These are phyloP conservation scores for Chromis chromis DNA, from an alignment of 2,797 vertebrate species.

Conservation along the genomic window DNA sequence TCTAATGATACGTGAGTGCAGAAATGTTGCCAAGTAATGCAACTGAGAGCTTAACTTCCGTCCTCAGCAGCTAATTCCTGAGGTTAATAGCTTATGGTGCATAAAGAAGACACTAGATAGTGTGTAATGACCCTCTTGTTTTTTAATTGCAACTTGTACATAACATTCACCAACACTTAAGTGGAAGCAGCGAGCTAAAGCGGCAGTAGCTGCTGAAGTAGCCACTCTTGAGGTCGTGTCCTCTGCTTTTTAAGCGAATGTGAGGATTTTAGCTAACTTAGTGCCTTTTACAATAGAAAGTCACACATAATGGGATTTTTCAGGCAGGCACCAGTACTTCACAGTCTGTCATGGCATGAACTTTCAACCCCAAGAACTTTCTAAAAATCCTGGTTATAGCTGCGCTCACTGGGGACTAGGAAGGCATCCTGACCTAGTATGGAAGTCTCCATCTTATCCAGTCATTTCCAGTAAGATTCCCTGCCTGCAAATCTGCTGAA, in stretches of 20 bases:
- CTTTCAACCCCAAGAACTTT: slow-evolving; percentile 33
- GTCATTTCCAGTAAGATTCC: slow-evolving; percentile 58
- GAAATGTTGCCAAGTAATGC: not conserved
- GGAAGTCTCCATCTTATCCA: slow-evolving; percentile 40
- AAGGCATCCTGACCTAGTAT: slow-evolving; percentile 46
- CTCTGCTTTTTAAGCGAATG: slow-evolving; percentile 12
- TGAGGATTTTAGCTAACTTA: not conserved
- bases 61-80: not conserved
- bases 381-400: slow-evolving; percentile 9
- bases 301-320: slow-evolving; percentile 21
- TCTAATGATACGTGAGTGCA: slow-evolving; percentile 11
- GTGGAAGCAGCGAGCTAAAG: not conserved
- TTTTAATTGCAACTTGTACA: not conserved
- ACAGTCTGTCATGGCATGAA: slow-evolving; percentile 39
- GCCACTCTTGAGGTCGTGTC: not conserved
- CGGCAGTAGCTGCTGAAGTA: slow-evolving; percentile 3
- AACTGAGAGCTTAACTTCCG: not conserved
- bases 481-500: slow-evolving; percentile 37
- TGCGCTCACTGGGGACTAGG: slow-evolving; percentile 6
- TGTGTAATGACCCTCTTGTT: too few species aligned
- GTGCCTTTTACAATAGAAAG: slow-evolving; percentile 19
- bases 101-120: not conserved
- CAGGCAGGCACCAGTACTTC: not conserved
- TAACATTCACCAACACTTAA: not conserved
- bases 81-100: not conserved